Percentiles rank a stretch among this genome's conserved stretches.
Conservation (phyloP, 92 coral and sea anemone genomes). For the Epizoanthus scotinus region DNA sequence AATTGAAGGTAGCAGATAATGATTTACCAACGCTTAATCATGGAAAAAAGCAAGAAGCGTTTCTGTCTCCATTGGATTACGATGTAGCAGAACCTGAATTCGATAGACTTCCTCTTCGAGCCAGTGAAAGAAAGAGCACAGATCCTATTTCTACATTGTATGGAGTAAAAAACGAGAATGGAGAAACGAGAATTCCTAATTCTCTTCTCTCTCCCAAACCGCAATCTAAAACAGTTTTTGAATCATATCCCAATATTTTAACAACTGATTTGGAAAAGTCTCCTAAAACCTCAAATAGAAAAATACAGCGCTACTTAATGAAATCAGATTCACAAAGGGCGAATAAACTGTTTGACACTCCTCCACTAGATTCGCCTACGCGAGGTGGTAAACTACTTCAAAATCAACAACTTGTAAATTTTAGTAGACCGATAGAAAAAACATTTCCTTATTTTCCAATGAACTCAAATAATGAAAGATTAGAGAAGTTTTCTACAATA, state of each 20-base stretch:
- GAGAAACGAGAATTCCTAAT: no score
- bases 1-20: constrained; percentile 8
- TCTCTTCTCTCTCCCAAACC: no score
- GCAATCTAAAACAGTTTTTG: no score
- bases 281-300: no score
- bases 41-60: constrained; percentile 39
- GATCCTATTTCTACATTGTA: no score
- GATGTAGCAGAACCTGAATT: constrained; percentile 23
- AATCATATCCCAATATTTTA: no score
- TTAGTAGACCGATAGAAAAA: neutral
- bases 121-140: neutral
- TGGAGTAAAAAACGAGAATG: no score
- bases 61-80: constrained; percentile 14
- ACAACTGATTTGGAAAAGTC: no score
- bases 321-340: neutral
- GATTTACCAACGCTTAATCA: constrained; percentile 40
- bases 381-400: neutral
- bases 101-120: neutral
- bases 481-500: constrained; percentile 31
- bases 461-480: neutral
- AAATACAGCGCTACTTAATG: no score
- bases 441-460: neutral
- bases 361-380: neutral
- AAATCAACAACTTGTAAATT: neutral
- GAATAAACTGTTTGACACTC: neutral